Conservation (phyloP, 2,113 vertebrate genomes). For the Paedocypris sp. region DNA sequence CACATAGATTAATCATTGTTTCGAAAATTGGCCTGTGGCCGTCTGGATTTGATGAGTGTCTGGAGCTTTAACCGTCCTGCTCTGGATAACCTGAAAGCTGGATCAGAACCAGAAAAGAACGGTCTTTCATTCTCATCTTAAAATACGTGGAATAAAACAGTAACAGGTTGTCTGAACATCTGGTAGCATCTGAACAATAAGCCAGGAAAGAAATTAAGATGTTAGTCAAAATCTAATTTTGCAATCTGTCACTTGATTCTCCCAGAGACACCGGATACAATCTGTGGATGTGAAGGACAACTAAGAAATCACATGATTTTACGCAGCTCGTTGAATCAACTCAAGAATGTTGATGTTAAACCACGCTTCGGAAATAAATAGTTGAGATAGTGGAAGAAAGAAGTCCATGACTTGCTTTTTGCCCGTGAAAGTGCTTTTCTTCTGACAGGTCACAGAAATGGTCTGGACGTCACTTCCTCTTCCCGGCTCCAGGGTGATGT, state of each 20-base stretch:
- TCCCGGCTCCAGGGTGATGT: conserved; percentile 59
- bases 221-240: conserved; percentile 14
- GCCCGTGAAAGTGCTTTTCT: conserved; percentile 50
- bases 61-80: no score
- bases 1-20: conserved; percentile 2
- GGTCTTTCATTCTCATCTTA: conserved; percentile 17
- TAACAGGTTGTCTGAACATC: conserved; percentile 25
- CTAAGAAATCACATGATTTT: no score
- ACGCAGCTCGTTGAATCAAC: no score
- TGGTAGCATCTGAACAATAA: conserved; percentile 12
- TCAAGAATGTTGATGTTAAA: no score
- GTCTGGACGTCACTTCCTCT: conserved; percentile 46
- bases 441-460: conserved; percentile 69
- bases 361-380: no score
- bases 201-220: neutral
- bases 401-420: conserved; percentile 69
- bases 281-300: conserved; percentile 6
- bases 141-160: neutral
- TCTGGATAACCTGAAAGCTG: neutral
- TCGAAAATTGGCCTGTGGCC: neutral
- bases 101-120: conserved; percentile 6
- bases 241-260: conserved; percentile 19
- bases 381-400: no score
- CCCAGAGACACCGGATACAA: neutral
- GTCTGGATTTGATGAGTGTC: neutral